Percentiles rank a stretch among this genome's conserved stretches.
These are phyloP conservation scores for Battus philenor DNA, from an alignment of 1,140 invertebrate species.

Conservation along the genomic window DNA sequence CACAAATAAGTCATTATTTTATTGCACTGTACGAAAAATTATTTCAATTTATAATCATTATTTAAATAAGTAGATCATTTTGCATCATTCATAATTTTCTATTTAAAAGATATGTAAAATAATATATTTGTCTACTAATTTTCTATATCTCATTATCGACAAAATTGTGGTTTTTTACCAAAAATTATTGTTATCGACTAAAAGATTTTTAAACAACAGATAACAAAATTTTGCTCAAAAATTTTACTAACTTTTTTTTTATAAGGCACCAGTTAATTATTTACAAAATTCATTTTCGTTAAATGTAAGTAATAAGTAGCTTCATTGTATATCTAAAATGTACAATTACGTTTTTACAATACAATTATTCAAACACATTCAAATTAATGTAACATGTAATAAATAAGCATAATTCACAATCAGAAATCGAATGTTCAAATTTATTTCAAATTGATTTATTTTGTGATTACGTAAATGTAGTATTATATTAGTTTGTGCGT, in stretches of 20 bases:
- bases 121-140: no score
- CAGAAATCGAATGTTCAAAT: no score
- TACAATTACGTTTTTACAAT: conserved; percentile 21
- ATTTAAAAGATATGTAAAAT: no score
- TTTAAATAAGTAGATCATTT: conserved; percentile 13
- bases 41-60: neutral
- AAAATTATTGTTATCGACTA: neutral
- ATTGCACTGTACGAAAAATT: conserved; percentile 30
- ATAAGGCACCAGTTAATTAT: conserved; percentile 16
- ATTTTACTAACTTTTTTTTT: neutral
- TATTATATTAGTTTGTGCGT: no score
- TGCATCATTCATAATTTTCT: neutral
- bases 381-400: conserved; percentile 2
- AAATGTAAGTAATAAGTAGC: conserved; percentile 19
- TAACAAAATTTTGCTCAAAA: neutral
- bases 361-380: conserved; percentile 3
- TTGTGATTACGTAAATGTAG: no score
- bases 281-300: conserved; percentile 19
- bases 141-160: neutral
- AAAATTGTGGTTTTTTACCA: neutral
- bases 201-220: neutral
- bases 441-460: no score
- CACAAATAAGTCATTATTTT: conserved; percentile 18
- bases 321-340: conserved; percentile 17
- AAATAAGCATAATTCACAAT: no score